phyloP scores from a whole-genome alignment of 2,888 invertebrate genomes.

The Hyppa rectilinea region DNA sequence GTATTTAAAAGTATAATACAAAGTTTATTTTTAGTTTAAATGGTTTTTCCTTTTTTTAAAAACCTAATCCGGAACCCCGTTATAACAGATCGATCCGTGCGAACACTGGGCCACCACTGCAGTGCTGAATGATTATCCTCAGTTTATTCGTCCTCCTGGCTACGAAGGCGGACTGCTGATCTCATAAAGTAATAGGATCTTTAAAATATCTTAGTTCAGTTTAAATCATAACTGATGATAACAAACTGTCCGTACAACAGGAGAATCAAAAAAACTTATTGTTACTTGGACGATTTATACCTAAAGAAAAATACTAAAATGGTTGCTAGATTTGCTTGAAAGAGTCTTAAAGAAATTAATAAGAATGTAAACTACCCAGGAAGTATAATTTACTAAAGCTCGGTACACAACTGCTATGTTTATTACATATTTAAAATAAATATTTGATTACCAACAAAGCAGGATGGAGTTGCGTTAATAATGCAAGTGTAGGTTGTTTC shows the following conservation, averaged over 20 bases:
- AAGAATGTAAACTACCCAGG: background rate
- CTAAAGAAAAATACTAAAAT: background rate
- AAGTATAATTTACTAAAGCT: background rate
- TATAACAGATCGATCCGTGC: too few species aligned
- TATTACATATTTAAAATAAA: slow-evolving; percentile 26
- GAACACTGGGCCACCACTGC: background rate
- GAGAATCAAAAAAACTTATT: background rate
- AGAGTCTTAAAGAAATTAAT: background rate
- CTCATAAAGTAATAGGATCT: background rate
- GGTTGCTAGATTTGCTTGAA: background rate
- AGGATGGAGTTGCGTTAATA: slow-evolving; percentile 27
- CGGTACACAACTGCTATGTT: background rate
- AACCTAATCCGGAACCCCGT: too few species aligned
- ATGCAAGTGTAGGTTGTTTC: slow-evolving; percentile 37
- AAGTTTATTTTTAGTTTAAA: too few species aligned
- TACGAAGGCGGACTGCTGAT: background rate
- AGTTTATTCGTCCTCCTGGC: background rate
- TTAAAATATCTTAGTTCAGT: background rate
- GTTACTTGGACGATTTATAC: too few species aligned
- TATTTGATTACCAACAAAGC: slow-evolving; percentile 36
- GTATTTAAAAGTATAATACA: too few species aligned
- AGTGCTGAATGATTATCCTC: background rate
- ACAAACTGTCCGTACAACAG: background rate
- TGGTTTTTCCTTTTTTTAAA: too few species aligned
- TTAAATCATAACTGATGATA: background rate